A percentile compares a stretch with the other conserved stretches of the same genome.
Evolutionary conservation across 2,888 invertebrate genomes (phyloP).

Genomic region (Diaprepes abbreviatus): DNA sequence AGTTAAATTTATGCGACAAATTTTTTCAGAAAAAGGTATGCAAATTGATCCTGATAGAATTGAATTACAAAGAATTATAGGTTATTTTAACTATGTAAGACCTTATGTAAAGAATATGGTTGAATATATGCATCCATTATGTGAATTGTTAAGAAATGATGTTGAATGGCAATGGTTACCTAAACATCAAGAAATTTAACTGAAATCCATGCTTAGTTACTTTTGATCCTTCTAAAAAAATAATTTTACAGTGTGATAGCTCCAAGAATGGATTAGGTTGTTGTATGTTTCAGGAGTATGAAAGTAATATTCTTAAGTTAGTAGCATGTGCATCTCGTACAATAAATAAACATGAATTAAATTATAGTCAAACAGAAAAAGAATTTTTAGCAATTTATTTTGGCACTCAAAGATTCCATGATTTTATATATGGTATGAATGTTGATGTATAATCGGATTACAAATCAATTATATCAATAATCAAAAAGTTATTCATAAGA

Average conservation of each 20-base stretch:
- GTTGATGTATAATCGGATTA: neutral
- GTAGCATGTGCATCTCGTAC: too few relatives aligned
- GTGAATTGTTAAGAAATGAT: slow-evolving; percentile 52
- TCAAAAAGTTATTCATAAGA: slow-evolving; percentile 13
- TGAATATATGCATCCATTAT: slow-evolving; percentile 33
- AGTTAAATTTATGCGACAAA: slow-evolving; percentile 52
- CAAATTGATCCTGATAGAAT: slow-evolving; percentile 48
- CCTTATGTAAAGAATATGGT: slow-evolving; percentile 47
- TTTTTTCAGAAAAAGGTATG: slow-evolving; percentile 45
- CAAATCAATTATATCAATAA: neutral
- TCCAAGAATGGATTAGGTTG: slow-evolving; percentile 49
- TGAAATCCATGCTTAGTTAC: slow-evolving; percentile 39
- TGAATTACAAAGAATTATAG: slow-evolving; percentile 53
- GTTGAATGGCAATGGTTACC: slow-evolving; percentile 45
- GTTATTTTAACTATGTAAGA: slow-evolving; percentile 53
- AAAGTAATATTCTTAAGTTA: too few relatives aligned
- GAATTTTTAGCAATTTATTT: slow-evolving; percentile 57
- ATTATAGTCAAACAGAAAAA: slow-evolving; percentile 55
- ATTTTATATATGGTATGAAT: slow-evolving; percentile 56
- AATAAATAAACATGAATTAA: slow-evolving; percentile 31
- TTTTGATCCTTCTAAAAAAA: slow-evolving; percentile 41
- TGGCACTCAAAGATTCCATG: slow-evolving; percentile 46
- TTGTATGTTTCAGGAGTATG: slow-evolving; percentile 47
- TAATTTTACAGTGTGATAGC: slow-evolving; percentile 49
- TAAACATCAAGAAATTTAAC: slow-evolving; percentile 40